Evolutionary conservation across 2,888 invertebrate species (phyloP).

Genomic region (Sarcophaga carnaria): DNA sequence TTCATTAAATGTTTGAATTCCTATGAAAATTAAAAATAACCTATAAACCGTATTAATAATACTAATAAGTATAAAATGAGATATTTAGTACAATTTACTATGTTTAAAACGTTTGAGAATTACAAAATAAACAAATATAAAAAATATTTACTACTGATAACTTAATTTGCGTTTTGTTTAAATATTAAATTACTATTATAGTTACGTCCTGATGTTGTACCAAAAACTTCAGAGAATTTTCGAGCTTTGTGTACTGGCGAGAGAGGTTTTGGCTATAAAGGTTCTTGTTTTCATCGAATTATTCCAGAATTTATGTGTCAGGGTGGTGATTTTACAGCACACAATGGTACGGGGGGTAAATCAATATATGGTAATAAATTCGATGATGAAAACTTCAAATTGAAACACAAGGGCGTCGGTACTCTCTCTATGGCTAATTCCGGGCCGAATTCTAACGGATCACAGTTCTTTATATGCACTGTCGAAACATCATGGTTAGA

Average conservation of each 20-base stretch:
- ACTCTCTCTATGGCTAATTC: slow-evolving; percentile 97
- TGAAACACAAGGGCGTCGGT: slow-evolving; percentile 96
- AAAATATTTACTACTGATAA: not conserved
- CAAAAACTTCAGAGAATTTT: slow-evolving; percentile 98
- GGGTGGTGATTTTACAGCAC: slow-evolving; percentile 96
- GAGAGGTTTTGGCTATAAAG: slow-evolving; percentile 95
- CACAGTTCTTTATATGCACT: slow-evolving; percentile 97
- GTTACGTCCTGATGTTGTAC: slow-evolving; percentile 93
- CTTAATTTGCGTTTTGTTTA: not conserved
- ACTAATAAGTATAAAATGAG: not conserved
- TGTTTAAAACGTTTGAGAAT: not conserved
- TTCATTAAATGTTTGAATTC: not conserved
- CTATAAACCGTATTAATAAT: not conserved
- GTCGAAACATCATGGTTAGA: slow-evolving; percentile 96
- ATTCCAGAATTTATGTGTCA: slow-evolving; percentile 99
- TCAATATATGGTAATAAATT: slow-evolving; percentile 98
- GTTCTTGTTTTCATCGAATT: slow-evolving; percentile 95
- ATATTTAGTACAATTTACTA: too few species aligned
- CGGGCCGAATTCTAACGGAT: slow-evolving; percentile 96
- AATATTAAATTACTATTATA: slow-evolving; percentile 82
- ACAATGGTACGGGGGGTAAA: slow-evolving; percentile 82
- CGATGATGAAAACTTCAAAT: slow-evolving; percentile 96
- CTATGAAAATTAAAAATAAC: not conserved
- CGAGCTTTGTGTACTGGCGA: slow-evolving; percentile 97
- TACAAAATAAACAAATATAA: not conserved